These are phyloP conservation scores for Tanypteryx hageni DNA, from an alignment of 2,888 invertebrate species.

Conservation along the genomic window DNA sequence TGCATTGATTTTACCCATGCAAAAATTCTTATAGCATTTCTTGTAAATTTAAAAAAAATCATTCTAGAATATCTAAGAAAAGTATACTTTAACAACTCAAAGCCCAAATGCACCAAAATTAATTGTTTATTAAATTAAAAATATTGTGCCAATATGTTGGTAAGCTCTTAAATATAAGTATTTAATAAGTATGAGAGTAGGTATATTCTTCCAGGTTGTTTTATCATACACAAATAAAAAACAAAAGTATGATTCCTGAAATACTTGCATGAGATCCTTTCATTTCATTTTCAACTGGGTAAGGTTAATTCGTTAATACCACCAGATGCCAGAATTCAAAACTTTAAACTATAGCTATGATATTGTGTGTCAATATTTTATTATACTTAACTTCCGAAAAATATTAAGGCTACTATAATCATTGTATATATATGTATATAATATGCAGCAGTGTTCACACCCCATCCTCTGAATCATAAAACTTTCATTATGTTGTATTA, in stretches of 20 bases:
- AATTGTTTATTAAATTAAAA: neutral
- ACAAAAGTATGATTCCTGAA: neutral
- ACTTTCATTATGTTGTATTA: too few relatives aligned
- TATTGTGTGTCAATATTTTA: too few relatives aligned
- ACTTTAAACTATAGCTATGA: too few relatives aligned
- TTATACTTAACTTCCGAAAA: too few relatives aligned
- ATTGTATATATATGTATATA: neutral
- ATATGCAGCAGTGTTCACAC: neutral
- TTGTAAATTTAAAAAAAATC: constrained; percentile 6
- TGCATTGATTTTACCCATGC: constrained; percentile 26
- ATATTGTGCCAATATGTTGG: constrained; percentile 19
- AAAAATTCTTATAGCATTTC: neutral
- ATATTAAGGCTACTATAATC: too few relatives aligned
- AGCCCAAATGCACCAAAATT: neutral
- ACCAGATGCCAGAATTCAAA: too few relatives aligned
- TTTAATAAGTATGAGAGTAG: neutral
- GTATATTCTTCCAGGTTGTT: constrained; percentile 1
- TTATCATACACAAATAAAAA: constrained; percentile 14
- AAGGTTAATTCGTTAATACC: too few relatives aligned
- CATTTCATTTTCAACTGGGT: neutral
- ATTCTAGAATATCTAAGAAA: neutral
- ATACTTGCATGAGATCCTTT: neutral
- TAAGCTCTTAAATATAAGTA: constrained; percentile 14
- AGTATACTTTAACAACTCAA: neutral
- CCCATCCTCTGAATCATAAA: neutral